Conservation (phyloP, 1,140 invertebrate species). For the Macrostomum lignano region DNA sequence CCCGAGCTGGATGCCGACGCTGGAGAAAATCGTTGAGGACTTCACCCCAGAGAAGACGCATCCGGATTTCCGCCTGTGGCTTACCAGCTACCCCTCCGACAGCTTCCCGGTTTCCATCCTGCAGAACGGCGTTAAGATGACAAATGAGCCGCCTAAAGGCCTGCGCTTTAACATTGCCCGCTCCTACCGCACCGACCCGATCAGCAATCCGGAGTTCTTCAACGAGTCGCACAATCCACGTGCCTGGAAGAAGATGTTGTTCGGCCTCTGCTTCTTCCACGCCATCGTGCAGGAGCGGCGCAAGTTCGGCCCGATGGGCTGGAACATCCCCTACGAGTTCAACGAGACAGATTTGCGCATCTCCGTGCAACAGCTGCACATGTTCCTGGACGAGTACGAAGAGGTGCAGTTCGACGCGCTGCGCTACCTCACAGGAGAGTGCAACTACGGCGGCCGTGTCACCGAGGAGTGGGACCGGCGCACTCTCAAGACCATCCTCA, state of each 20-base stretch:
- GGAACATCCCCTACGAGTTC: slow-evolving; percentile 81
- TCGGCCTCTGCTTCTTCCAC: slow-evolving; percentile 72
- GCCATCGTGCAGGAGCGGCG: slow-evolving; percentile 59
- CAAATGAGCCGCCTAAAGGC: slow-evolving; percentile 69
- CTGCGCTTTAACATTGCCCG: slow-evolving; percentile 40
- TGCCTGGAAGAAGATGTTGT: slow-evolving; percentile 51
- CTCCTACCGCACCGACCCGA: slow-evolving; percentile 57
- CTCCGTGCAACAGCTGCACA: slow-evolving; percentile 46
- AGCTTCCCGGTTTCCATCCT: slow-evolving; percentile 63
- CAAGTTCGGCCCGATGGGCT: slow-evolving; percentile 62
- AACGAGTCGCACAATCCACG: slow-evolving; percentile 36
- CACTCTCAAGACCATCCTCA: slow-evolving; percentile 44
- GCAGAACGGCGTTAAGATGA: slow-evolving; percentile 70
- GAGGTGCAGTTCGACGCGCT: slow-evolving; percentile 60
- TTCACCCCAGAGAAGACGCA: slow-evolving; percentile 25
- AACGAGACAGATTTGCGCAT: slow-evolving; percentile 75
- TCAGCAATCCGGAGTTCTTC: slow-evolving; percentile 57
- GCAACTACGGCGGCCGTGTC: slow-evolving; percentile 68
- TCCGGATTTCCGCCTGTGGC: slow-evolving; percentile 28
- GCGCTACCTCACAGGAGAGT: slow-evolving; percentile 64
- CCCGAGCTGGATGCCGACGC: slow-evolving; percentile 26
- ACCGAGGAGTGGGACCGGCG: slow-evolving; percentile 76
- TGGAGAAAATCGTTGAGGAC: slow-evolving; percentile 25
- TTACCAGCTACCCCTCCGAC: slow-evolving; percentile 46
- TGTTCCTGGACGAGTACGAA: slow-evolving; percentile 36